Percentiles rank a stretch among this genome's conserved stretches.
phyloP scores from a whole-genome alignment of 2,888 invertebrate species.

The Eupeodes latifasciatus region DNA sequence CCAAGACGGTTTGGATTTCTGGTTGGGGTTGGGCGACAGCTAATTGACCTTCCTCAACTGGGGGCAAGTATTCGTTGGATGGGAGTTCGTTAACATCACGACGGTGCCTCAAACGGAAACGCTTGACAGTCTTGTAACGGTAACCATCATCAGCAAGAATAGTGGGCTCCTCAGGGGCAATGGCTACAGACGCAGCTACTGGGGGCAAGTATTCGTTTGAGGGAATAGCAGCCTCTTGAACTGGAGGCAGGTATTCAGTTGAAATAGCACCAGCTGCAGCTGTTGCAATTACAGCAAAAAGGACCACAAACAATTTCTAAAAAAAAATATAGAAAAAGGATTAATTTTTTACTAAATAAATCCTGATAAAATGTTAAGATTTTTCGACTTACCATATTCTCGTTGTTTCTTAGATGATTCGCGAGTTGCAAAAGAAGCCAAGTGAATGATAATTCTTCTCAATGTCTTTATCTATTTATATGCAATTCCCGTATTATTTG shows the following conservation, averaged over 20 bases:
- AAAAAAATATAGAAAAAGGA: conserved; percentile 53
- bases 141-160: conserved; percentile 81
- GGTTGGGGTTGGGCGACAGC: neutral
- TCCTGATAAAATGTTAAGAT: too few species aligned
- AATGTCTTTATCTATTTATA: too few species aligned
- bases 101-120: conserved; percentile 79
- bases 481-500: too few species aligned
- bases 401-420: too few species aligned
- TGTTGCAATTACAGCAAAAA: conserved; percentile 81
- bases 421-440: too few species aligned
- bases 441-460: too few species aligned
- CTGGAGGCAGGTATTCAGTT: conserved; percentile 76
- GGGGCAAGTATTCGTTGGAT: conserved; percentile 79
- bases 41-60: conserved; percentile 64
- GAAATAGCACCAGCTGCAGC: conserved; percentile 78
- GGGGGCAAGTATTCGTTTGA: conserved; percentile 77
- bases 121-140: conserved; percentile 81
- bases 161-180: conserved; percentile 52
- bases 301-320: conserved; percentile 81
- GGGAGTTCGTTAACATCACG: conserved; percentile 81
- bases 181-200: conserved; percentile 23
- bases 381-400: too few species aligned
- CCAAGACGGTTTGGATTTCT: conserved; percentile 51
- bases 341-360: neutral
- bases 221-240: conserved; percentile 67